Percentiles rank a stretch among this genome's conserved stretches.
Conservation (phyloP, 2,888 invertebrate species). For the Heteromurus nitidus region DNA sequence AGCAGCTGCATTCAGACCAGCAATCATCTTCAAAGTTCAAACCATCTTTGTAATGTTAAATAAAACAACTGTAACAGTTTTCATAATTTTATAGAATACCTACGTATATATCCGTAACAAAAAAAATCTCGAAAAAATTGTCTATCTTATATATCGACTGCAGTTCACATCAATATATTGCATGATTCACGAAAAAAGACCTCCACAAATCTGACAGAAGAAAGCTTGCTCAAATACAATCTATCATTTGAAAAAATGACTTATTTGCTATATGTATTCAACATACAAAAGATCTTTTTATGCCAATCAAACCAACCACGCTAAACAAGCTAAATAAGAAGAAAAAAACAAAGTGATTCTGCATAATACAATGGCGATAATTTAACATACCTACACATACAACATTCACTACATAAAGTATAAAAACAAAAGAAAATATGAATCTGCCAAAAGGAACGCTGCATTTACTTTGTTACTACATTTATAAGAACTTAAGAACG, state of each 20-base stretch:
- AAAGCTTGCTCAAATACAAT: slow-evolving; percentile 67
- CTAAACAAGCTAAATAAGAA: slow-evolving; percentile 20
- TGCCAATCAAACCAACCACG: slow-evolving; percentile 35
- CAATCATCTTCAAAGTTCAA: slow-evolving; percentile 52
- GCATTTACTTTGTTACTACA: slow-evolving; percentile 66
- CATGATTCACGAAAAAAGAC: slow-evolving; percentile 40
- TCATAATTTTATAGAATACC: slow-evolving; percentile 31
- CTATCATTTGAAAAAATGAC: slow-evolving; percentile 36
- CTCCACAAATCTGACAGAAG: slow-evolving; percentile 41
- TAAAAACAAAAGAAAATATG: slow-evolving; percentile 1
- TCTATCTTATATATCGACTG: slow-evolving; percentile 13
- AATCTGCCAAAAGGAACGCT: slow-evolving; percentile 61
- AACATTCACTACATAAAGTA: slow-evolving; percentile 1
- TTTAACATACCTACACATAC: slow-evolving; percentile 14
- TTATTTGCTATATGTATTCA: slow-evolving; percentile 40
- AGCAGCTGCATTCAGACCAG: slow-evolving; percentile 24
- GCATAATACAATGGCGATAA: slow-evolving; percentile 49
- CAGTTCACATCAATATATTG: slow-evolving; percentile 38
- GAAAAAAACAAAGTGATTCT: slow-evolving; percentile 27
- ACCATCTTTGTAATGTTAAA: slow-evolving; percentile 27
- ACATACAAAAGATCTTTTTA: slow-evolving; percentile 29
- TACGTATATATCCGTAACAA: not conserved
- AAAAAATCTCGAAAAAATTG: slow-evolving; percentile 4
- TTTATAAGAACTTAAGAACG: slow-evolving; percentile 38
- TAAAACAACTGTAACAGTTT: not conserved